Conservation (phyloP, 2,113 vertebrate species). For the Planiliza haematocheilus region DNA sequence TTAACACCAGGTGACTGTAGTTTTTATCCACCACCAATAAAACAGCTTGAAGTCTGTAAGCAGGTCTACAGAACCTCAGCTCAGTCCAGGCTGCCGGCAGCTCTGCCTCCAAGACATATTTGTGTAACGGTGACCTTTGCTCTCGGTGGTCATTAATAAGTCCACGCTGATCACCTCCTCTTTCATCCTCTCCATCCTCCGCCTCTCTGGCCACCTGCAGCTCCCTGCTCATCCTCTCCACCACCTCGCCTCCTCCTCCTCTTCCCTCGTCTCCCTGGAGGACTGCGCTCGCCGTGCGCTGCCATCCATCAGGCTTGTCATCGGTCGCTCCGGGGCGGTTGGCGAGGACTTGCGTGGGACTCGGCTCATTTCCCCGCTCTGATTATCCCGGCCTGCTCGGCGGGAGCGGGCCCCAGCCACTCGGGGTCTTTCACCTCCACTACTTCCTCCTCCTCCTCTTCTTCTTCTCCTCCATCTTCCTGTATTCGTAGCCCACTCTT, state of each 20-base stretch:
- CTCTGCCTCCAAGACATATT: conserved; percentile 16
- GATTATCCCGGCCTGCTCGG: conserved; percentile 75
- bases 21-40: background rate
- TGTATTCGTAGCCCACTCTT: conserved; percentile 24
- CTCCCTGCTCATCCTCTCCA: conserved; percentile 23
- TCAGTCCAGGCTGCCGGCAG: background rate
- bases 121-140: background rate
- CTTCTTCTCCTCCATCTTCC: conserved; percentile 24
- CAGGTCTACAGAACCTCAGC: background rate
- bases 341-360: conserved; percentile 74
- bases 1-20: background rate
- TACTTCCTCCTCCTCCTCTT: conserved; percentile 36
- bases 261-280: conserved; percentile 46
- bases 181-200: conserved; percentile 11
- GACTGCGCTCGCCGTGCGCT: conserved; percentile 51
- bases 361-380: conserved; percentile 83
- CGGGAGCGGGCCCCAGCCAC: conserved; percentile 48
- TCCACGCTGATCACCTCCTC: conserved; percentile 27
- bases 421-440: conserved; percentile 32
- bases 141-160: conserved; percentile 30
- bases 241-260: conserved; percentile 35
- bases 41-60: background rate
- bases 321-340: conserved; percentile 72
- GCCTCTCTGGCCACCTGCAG: conserved; percentile 66
- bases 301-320: conserved; percentile 84